These are phyloP conservation scores for Oscheius myriophilus DNA, from an alignment of 2,888 invertebrate species.

Conservation along the genomic window DNA sequence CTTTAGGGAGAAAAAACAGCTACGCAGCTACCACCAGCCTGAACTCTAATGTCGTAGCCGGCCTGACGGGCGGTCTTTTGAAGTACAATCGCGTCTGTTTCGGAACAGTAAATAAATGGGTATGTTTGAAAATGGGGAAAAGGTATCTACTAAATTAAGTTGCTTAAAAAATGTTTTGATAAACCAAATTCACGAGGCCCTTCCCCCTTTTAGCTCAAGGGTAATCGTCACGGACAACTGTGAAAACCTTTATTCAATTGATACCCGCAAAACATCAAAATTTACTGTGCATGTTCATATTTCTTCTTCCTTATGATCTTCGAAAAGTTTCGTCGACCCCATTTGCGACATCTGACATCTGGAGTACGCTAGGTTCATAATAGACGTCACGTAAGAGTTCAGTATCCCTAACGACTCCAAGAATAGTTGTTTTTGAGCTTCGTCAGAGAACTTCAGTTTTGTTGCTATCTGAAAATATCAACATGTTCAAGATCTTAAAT, in stretches of 20 bases:
- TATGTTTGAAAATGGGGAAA: too few relatives aligned
- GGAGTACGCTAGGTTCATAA: slow-evolving; percentile 29
- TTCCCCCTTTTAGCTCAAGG: too few relatives aligned
- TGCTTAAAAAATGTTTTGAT: too few relatives aligned
- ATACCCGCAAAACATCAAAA: too few relatives aligned
- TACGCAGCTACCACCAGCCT: slow-evolving; percentile 53
- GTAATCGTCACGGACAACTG: too few relatives aligned
- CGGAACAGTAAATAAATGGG: too few relatives aligned
- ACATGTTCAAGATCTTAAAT: neutral
- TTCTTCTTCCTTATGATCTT: slow-evolving; percentile 5
- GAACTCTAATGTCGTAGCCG: slow-evolving; percentile 40
- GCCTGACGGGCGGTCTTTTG: slow-evolving; percentile 61
- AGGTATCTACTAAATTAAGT: too few relatives aligned
- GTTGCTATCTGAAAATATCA: slow-evolving; percentile 18
- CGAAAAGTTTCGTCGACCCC: slow-evolving; percentile 8
- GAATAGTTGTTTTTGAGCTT: slow-evolving; percentile 17
- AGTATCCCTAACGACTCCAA: slow-evolving; percentile 14
- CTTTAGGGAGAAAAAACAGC: slow-evolving; percentile 63
- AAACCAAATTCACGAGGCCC: too few relatives aligned
- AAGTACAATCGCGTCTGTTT: too few relatives aligned
- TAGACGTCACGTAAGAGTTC: slow-evolving; percentile 20
- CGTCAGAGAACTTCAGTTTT: slow-evolving; percentile 27
- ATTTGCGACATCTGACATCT: slow-evolving; percentile 25
- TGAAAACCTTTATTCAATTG: too few relatives aligned
- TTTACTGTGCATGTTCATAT: too few relatives aligned